These are phyloP conservation scores for Pogonocichla stellata DNA, from an alignment of 2,113 vertebrate species.

Conservation along the genomic window DNA sequence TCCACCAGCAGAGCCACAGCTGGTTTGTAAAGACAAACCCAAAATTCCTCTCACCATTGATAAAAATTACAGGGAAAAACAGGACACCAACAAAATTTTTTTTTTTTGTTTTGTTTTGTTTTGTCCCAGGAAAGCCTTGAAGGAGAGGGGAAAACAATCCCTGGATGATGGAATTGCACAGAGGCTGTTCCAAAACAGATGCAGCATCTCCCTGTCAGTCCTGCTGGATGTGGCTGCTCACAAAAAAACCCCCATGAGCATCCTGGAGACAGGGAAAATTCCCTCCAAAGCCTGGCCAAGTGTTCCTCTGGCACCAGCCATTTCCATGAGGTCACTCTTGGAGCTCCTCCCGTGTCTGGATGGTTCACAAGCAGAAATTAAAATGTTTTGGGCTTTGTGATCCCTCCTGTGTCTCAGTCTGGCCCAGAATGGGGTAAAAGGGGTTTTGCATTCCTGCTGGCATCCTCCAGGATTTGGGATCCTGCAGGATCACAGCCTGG, in stretches of 20 bases:
- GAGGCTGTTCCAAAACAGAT: background rate
- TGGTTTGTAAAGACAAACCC: no score
- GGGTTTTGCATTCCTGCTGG: background rate
- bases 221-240: background rate
- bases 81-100: background rate
- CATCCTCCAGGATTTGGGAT: background rate
- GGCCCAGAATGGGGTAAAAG: rapidly evolving
- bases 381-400: background rate
- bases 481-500: rapidly evolving
- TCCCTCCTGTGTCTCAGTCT: rapidly evolving
- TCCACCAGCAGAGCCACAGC: no score
- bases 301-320: background rate
- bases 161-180: rapidly evolving
- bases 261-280: background rate
- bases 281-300: background rate
- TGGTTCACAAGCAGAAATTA: background rate
- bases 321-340: slow-evolving; percentile 29
- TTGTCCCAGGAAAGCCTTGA: background rate
- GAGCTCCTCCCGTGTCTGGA: background rate
- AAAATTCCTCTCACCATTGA: background rate
- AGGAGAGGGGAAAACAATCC: background rate
- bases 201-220: background rate
- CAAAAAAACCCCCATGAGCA: background rate
- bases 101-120: background rate
- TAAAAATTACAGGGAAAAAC: background rate